These are phyloP conservation scores for Rhombomys opimus DNA, from an alignment of 2,113 vertebrate genomes.

Conservation along the genomic window DNA sequence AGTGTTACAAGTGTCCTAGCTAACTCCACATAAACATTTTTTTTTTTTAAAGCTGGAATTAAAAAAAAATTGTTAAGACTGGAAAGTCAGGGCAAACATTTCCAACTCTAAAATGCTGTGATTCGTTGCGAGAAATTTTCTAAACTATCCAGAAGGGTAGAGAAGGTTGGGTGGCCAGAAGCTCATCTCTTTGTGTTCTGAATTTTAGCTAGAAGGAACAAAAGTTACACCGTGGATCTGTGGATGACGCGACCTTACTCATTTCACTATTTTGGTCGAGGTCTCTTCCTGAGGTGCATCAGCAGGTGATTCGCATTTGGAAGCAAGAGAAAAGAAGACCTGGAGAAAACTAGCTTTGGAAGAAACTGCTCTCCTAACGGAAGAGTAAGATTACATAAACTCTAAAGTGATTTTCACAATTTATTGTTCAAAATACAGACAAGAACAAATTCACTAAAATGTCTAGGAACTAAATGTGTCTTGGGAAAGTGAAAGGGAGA, in stretches of 20 bases:
- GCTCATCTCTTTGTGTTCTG: neutral
- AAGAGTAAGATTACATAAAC: neutral
- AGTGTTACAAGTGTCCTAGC: neutral
- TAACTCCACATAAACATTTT: neutral
- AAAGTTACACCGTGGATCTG: neutral
- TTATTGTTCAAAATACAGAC: constrained; percentile 61
- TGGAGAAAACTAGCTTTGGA: neutral
- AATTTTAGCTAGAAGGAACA: neutral
- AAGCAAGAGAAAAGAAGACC: constrained; percentile 11
- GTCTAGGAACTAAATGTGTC: neutral
- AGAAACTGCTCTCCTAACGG: neutral
- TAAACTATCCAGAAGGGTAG: neutral
- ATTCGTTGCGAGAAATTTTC: neutral
- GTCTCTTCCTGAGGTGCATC: neutral
- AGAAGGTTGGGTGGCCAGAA: neutral
- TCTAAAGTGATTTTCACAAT: constrained; percentile 37
- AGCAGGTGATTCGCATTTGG: constrained; percentile 21
- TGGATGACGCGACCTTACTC: neutral
- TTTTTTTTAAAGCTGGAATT: constrained; percentile 22
- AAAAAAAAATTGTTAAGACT: constrained; percentile 37
- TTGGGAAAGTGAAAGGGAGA: neutral
- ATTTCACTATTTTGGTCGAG: neutral
- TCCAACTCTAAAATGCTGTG: constrained; percentile 23
- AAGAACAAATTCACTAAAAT: constrained; percentile 59
- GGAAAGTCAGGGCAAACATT: neutral